Conservation (phyloP, 2,113 vertebrate genomes). For the Panurus biarmicus region DNA sequence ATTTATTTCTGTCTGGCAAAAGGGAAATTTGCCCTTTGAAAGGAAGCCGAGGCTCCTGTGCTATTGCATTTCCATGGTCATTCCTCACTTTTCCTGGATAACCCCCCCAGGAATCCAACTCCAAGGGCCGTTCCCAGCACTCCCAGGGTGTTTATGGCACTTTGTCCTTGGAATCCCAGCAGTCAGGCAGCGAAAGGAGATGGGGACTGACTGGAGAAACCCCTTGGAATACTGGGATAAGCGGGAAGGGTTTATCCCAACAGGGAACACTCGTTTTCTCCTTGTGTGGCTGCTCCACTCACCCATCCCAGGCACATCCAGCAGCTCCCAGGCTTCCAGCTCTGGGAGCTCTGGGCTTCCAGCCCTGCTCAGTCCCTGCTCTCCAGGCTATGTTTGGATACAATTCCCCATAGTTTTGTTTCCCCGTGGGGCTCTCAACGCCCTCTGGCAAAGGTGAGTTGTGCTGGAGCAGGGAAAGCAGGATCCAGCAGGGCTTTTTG, state of each 20-base stretch:
- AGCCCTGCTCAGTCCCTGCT: not conserved
- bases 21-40: not conserved
- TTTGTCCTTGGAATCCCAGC: not conserved
- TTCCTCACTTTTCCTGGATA: not conserved
- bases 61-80: not conserved
- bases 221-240: not conserved
- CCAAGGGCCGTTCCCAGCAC: not conserved
- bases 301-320: not conserved
- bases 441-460: not conserved
- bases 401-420: not conserved
- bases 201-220: not conserved
- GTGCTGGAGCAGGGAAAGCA: not conserved
- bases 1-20: not conserved
- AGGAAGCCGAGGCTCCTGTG: not conserved
- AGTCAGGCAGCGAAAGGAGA: not conserved
- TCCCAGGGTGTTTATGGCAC: not conserved
- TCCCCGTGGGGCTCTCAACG: too few species aligned
- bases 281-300: not conserved
- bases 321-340: not conserved
- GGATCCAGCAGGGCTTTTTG: not conserved
- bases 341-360: too few species aligned
- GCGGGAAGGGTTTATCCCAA: not conserved
- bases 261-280: not conserved
- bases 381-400: rapidly evolving
- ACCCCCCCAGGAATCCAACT: not conserved